Percentiles rank a stretch among this genome's conserved stretches.
Conservation (phyloP, 1,140 invertebrate genomes). For the Caerostris darwini region DNA sequence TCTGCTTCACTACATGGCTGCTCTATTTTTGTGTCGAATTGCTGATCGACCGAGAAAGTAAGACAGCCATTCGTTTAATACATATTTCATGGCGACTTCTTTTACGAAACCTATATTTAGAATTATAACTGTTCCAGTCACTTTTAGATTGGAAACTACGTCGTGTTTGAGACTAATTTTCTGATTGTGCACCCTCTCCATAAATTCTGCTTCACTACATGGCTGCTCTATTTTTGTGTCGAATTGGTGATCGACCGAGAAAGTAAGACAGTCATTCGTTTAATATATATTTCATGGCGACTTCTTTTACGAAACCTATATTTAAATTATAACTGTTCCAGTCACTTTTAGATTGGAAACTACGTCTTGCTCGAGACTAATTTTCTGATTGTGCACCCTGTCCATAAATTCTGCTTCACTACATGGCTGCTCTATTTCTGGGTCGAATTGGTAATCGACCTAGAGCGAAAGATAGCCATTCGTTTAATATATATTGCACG, state of each 20-base stretch:
- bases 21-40: constrained; percentile 86
- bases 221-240: no score
- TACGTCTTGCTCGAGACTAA: constrained; percentile 92
- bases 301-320: constrained; percentile 93
- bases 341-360: constrained; percentile 88
- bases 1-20: constrained; percentile 89
- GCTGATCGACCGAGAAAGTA: not conserved
- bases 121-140: constrained; percentile 92
- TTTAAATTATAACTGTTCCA: constrained; percentile 93
- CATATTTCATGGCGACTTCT: no score
- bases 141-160: constrained; percentile 86
- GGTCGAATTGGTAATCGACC: no score
- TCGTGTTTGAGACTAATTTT: constrained; percentile 93
- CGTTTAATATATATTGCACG: constrained; percentile 92
- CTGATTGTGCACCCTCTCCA: constrained; percentile 88
- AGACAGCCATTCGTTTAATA: constrained; percentile 84
- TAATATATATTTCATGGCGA: constrained; percentile 91
- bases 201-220: constrained; percentile 87
- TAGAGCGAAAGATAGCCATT: constrained; percentile 91
- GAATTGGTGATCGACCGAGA: no score
- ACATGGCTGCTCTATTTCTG: constrained; percentile 91
- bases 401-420: constrained; percentile 89
- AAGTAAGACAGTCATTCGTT: constrained; percentile 91
- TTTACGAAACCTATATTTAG: constrained; percentile 91
- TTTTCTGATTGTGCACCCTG: constrained; percentile 87